Evolutionary conservation across 2,113 vertebrate species (phyloP).

Genomic region (Microcebus tavaratra): DNA sequence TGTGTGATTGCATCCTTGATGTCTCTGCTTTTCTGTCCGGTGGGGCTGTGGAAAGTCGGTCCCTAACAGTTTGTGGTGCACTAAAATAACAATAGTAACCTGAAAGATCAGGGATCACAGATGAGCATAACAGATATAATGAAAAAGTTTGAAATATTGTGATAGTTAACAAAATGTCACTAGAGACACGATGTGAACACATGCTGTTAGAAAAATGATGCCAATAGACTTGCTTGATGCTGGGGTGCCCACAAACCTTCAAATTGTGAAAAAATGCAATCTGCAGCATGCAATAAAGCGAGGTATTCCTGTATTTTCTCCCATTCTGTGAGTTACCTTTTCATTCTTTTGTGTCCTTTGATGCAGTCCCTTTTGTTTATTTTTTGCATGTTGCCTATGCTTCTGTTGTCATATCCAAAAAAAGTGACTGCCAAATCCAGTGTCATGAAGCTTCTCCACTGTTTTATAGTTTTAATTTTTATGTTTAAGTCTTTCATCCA

Average conservation of each 20-base stretch:
- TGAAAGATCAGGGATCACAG: background rate
- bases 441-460: background rate
- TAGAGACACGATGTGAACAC: background rate
- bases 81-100: background rate
- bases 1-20: too few relatives aligned
- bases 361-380: background rate
- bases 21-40: too few relatives aligned
- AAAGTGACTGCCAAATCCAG: background rate
- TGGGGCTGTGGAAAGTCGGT: too few relatives aligned
- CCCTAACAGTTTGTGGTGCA: background rate
- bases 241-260: background rate
- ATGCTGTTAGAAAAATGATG: background rate
- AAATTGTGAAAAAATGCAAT: background rate
- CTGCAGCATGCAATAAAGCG: background rate
- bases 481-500: background rate
- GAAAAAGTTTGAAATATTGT: background rate
- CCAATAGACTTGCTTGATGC: background rate
- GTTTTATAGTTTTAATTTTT: background rate
- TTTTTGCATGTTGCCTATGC: background rate
- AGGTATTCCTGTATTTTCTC: background rate
- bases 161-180: background rate
- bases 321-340: too few relatives aligned
- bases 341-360: background rate
- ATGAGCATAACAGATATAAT: background rate
- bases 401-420: background rate